Evolutionary conservation across 1,140 invertebrate species (phyloP).

Genomic region (Cheumatopsyche charites): DNA sequence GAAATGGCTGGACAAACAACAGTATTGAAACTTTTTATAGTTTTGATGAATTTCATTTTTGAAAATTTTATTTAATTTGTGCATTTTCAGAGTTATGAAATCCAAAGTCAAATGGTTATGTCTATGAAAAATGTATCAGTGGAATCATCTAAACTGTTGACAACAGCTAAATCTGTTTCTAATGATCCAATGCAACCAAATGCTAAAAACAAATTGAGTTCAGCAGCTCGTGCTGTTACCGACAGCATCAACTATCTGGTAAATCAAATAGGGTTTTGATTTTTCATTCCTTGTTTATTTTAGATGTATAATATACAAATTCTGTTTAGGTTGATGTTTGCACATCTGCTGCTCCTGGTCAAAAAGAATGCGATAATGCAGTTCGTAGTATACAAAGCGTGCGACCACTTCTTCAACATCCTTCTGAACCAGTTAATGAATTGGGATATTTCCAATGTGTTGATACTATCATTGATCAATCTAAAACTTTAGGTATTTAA

Average conservation of each 20-base stretch:
- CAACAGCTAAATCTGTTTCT: conserved; percentile 86
- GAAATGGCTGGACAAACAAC: conserved; percentile 82
- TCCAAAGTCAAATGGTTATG: conserved; percentile 78
- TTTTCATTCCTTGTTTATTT: background rate
- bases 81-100: conserved; percentile 66
- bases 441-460: conserved; percentile 93
- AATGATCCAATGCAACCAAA: conserved; percentile 89
- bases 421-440: conserved; percentile 87
- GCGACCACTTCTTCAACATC: conserved; percentile 81
- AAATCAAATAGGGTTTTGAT: conserved; percentile 54
- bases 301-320: background rate
- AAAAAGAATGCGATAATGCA: conserved; percentile 96
- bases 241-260: conserved; percentile 92
- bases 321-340: conserved; percentile 71
- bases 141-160: conserved; percentile 85
- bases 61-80: conserved; percentile 31
- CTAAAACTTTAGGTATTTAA: conserved; percentile 72
- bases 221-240: conserved; percentile 86
- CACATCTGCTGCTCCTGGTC: conserved; percentile 82
- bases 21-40: conserved; percentile 49
- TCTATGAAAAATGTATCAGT: conserved; percentile 87
- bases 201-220: conserved; percentile 85
- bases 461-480: conserved; percentile 93
- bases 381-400: conserved; percentile 91
- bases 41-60: background rate